Evolutionary conservation across 2,888 invertebrate genomes (phyloP).

Genomic region (Caprella mutica): DNA sequence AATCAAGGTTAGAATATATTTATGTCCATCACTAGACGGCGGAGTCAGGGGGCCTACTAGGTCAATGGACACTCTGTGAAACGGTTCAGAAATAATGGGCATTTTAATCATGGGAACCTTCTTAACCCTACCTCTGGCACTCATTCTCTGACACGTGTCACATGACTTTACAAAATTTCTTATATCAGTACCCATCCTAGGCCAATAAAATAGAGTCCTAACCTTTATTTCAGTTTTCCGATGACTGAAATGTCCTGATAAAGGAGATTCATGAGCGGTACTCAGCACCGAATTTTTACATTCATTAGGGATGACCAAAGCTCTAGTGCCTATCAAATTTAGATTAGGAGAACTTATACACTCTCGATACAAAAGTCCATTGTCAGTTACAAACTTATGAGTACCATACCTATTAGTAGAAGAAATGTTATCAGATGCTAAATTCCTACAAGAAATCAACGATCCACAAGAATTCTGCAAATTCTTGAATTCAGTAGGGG

Average conservation of each 20-base stretch:
- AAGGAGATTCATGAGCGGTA: neutral
- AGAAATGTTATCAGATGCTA: neutral
- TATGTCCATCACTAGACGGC: conserved; percentile 3
- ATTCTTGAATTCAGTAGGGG: conserved; percentile 1
- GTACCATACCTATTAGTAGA: neutral
- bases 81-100: conserved; percentile 5
- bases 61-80: conserved; percentile 7
- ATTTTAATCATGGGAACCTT: neutral
- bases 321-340: neutral
- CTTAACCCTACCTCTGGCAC: neutral
- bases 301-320: neutral
- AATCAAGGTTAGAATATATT: conserved; percentile 8
- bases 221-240: conserved; percentile 5
- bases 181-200: conserved; percentile 7
- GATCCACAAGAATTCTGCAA: neutral
- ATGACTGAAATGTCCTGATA: conserved; percentile 5
- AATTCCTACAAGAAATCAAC: neutral
- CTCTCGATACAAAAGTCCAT: neutral
- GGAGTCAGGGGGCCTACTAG: conserved; percentile 8
- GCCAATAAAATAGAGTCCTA: conserved; percentile 12
- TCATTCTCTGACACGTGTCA: conserved; percentile 3
- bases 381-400: neutral
- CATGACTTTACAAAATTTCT: neutral
- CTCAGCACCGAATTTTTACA: neutral
- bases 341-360: neutral